Base-by-base conservation (phyloP, 2,888 invertebrate genomes). In the Cheilosia vulpina region DNA sequence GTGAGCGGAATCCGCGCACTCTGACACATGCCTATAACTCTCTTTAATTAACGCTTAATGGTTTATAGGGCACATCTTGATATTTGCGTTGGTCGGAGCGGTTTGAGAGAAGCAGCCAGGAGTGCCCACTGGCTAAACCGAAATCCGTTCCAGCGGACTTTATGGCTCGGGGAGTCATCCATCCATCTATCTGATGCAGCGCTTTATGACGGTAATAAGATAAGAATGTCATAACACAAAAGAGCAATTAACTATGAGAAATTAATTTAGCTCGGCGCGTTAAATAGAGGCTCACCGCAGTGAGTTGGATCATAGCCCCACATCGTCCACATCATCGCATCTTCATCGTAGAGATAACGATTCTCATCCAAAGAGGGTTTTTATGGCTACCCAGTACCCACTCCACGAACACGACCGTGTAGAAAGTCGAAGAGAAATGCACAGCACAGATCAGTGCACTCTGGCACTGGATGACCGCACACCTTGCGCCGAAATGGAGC, bases 141-240 rank as follows among this genome's bases (percentile, higher is more conserved):
- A 81, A 81, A 85, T 85, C 81, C 81, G 81, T 85, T 85, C 81
- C 85, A 85, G 62, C 68, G 85, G 81, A 85, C 85, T 85, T 85
- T 85, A 85, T 85, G 85, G 68, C 72, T 52, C 66, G 34, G 17
- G 57, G 68, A 62, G 68, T 77, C 77, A 77, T 53, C 77, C 43
- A 17, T 71, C 4, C 52, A 69, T 43, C 45, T 17, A 19, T 45
- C 55, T 24, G 27, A 27, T 27, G 31, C 31, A 57, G 62, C 55
- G 65, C 47, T 89, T 89, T 89, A 89, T 88, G 85, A 66, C 85
- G 71, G 87, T 75, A 88, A 87, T 88, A 88, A 88, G 89, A 90
- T 89, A 88, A 88, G 88, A 89, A 88, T 89, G 89, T 89, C 90
- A 89, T 89, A 89, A 90, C 89, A 89, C 89, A 89, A 88, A 89